Evolutionary conservation across 2,113 vertebrate genomes (phyloP).

Genomic region (Rhagologus leucostigma): DNA sequence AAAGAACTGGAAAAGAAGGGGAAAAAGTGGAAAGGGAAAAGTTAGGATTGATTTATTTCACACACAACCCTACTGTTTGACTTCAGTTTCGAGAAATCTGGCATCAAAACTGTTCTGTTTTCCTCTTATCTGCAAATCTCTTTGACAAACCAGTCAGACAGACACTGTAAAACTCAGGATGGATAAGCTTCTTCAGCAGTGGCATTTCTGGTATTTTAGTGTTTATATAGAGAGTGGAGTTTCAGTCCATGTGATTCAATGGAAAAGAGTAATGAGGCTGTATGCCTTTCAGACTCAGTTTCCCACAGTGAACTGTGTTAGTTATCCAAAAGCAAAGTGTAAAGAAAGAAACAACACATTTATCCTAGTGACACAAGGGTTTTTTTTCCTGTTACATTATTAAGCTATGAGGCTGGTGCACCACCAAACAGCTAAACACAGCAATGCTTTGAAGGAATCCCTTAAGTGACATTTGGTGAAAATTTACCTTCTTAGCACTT

Average conservation of each 20-base stretch:
- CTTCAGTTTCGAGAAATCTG: not conserved
- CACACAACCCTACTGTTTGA: not conserved
- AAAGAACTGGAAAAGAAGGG: not conserved
- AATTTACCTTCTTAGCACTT: not conserved
- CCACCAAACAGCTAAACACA: not conserved
- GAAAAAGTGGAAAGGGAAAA: not conserved
- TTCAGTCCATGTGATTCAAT: not conserved
- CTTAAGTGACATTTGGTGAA: not conserved
- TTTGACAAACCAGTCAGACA: constrained; percentile 36
- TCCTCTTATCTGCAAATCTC: constrained; percentile 33
- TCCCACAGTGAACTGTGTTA: not conserved
- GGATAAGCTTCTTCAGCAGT: constrained; percentile 19
- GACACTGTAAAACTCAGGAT: constrained; percentile 9
- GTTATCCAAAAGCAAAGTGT: not conserved
- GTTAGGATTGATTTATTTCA: constrained; percentile 19
- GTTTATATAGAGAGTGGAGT: not conserved
- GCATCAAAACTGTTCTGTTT: constrained; percentile 9
- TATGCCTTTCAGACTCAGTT: not conserved
- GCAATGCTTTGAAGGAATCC: not conserved
- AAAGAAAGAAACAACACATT: not conserved
- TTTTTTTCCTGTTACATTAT: not conserved
- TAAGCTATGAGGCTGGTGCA: not conserved
- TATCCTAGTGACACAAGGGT: not conserved
- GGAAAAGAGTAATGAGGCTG: not conserved
- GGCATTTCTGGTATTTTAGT: constrained; percentile 59